A percentile compares a stretch with the other conserved stretches of the same genome.
phyloP scores from a whole-genome alignment of 2,888 invertebrate genomes.

The Magallana nippona region DNA sequence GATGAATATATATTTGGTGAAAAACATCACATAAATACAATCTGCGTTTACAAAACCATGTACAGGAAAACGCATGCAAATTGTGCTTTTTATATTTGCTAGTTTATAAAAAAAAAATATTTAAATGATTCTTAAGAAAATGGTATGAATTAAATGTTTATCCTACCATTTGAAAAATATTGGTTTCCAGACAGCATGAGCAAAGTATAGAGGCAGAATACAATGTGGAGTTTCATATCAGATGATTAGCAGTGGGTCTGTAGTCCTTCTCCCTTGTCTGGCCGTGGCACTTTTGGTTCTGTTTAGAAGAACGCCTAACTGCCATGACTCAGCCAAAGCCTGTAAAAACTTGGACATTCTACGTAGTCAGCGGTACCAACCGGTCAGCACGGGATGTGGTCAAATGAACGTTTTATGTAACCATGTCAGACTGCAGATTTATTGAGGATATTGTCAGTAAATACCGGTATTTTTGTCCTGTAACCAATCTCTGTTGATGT shows the following conservation, averaged over 20 bases:
- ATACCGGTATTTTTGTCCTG: too few relatives aligned
- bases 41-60: too few relatives aligned
- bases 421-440: background rate
- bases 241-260: background rate
- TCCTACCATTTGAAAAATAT: background rate
- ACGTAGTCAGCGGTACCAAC: background rate
- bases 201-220: background rate
- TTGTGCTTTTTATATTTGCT: too few relatives aligned
- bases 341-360: background rate
- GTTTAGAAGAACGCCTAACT: background rate
- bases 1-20: too few relatives aligned
- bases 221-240: background rate
- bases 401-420: slow-evolving; percentile 6
- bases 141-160: background rate
- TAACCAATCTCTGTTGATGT: too few relatives aligned
- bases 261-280: background rate
- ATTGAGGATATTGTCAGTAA: too few relatives aligned
- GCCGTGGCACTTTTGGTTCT: background rate
- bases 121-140: too few relatives aligned
- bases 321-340: background rate
- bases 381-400: background rate
- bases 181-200: background rate
- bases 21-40: too few relatives aligned
- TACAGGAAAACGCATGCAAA: too few relatives aligned
- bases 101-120: too few relatives aligned